Percentiles rank a stretch among this genome's conserved stretches.
phyloP scores from a whole-genome alignment of 2,888 invertebrate species.

The Ichneumoninae sp. region DNA sequence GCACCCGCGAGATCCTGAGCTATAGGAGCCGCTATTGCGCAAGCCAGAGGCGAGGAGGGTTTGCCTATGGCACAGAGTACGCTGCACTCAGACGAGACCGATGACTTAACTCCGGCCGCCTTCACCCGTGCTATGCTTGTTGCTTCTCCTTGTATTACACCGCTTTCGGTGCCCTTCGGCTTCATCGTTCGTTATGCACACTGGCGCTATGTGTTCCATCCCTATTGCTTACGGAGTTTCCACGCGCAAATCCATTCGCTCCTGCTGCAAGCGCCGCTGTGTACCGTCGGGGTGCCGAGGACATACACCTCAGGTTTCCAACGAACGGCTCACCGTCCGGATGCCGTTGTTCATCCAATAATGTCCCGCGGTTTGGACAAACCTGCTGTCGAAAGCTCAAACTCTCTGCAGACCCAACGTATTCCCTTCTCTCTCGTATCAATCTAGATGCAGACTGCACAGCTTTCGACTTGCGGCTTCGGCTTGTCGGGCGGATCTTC shows the following conservation, averaged over 20 bases:
- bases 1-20: slow-evolving; percentile 59
- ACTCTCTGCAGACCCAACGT: slow-evolving; percentile 50
- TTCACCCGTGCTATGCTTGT: not conserved
- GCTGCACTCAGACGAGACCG: slow-evolving; percentile 38
- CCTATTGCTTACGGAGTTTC: slow-evolving; percentile 10
- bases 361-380: slow-evolving; percentile 59
- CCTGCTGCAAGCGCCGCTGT: slow-evolving; percentile 1
- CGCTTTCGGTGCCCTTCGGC: slow-evolving; percentile 18
- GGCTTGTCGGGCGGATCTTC: slow-evolving; percentile 1
- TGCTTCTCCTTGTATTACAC: slow-evolving; percentile 22
- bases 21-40: slow-evolving; percentile 25
- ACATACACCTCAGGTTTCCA: slow-evolving; percentile 39
- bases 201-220: slow-evolving; percentile 17
- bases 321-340: slow-evolving; percentile 39
- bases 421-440: slow-evolving; percentile 10
- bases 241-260: slow-evolving; percentile 15
- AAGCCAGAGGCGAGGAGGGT: slow-evolving; percentile 22
- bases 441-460: slow-evolving; percentile 15
- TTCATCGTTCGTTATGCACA: slow-evolving; percentile 28
- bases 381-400: slow-evolving; percentile 60
- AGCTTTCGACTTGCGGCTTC: slow-evolving; percentile 22
- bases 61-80: slow-evolving; percentile 7
- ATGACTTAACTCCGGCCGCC: slow-evolving; percentile 22
- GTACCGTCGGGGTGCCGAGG: slow-evolving; percentile 7
- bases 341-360: slow-evolving; percentile 66